Conservation (phyloP, 2,888 invertebrate species). For the Torymus tubicola region DNA sequence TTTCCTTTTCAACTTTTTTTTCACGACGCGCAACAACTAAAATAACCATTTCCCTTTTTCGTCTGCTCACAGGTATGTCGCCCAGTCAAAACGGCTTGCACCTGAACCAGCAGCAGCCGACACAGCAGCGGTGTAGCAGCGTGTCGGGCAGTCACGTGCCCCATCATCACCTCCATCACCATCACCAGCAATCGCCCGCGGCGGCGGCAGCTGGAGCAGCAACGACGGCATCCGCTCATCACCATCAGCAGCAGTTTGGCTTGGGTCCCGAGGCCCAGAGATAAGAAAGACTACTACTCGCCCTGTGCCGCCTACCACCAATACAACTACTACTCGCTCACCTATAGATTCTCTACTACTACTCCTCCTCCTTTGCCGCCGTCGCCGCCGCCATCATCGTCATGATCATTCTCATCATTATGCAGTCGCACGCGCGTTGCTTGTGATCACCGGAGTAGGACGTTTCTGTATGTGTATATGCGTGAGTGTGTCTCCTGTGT, state of each 20-base stretch:
- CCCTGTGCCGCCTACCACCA: conserved; percentile 9
- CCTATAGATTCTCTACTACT: neutral
- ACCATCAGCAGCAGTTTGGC: conserved; percentile 71
- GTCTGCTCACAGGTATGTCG: conserved; percentile 73
- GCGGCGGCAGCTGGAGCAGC: conserved; percentile 47
- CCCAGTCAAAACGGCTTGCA: conserved; percentile 74
- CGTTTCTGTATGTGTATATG: neutral
- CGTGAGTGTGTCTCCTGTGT: neutral
- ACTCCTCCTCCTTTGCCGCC: neutral
- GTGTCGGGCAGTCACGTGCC: conserved; percentile 74
- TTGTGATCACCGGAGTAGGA: neutral
- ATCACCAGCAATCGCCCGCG: conserved; percentile 62
- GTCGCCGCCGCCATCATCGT: neutral
- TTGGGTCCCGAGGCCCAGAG: conserved; percentile 74
- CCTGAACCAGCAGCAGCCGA: conserved; percentile 63
- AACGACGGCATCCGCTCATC: too few species aligned
- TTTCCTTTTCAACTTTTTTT: too few species aligned
- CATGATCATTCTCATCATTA: conserved; percentile 1
- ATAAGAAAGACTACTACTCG: conserved; percentile 69
- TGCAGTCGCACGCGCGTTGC: neutral
- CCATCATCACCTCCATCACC: conserved; percentile 69
- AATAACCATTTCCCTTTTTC: neutral
- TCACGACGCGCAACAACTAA: neutral
- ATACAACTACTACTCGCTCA: neutral
- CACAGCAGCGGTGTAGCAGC: conserved; percentile 63